A percentile compares a stretch with the other conserved stretches of the same genome.
Evolutionary conservation across 2,888 invertebrate genomes (phyloP).

Genomic region (Melanargia galathea): DNA sequence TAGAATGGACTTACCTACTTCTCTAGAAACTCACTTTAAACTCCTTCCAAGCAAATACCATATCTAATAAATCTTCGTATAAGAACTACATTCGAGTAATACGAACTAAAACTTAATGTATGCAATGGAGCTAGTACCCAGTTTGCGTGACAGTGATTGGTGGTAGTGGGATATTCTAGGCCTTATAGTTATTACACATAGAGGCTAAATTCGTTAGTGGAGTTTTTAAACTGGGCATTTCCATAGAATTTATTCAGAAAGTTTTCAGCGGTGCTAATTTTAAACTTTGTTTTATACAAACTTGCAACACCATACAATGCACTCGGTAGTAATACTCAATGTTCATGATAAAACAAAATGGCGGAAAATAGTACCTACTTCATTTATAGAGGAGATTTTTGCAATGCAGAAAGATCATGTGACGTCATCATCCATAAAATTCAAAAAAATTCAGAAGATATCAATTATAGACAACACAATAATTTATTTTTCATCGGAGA

Average conservation of each 20-base stretch:
- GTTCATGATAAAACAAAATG: no score
- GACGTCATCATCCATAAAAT: background rate
- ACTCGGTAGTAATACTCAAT: no score
- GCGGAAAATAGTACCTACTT: no score
- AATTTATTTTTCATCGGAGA: no score
- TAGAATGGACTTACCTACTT: background rate
- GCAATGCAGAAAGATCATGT: no score
- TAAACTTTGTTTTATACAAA: conserved; percentile 4
- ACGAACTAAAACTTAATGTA: background rate
- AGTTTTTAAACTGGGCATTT: background rate
- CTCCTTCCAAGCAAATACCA: background rate
- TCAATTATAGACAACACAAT: no score
- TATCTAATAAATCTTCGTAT: background rate
- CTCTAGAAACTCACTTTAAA: background rate
- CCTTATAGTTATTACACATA: background rate
- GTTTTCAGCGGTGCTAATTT: background rate
- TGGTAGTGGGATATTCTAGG: background rate
- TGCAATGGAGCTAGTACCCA: background rate
- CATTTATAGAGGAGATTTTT: no score
- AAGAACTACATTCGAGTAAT: background rate
- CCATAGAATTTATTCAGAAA: conserved; percentile 2
- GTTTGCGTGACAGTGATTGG: background rate
- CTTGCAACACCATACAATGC: no score
- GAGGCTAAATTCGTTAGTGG: background rate
- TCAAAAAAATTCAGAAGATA: no score